Base-by-base conservation (phyloP, 2,797 vertebrate genomes). In the Anabacerthia variegaticeps region DNA sequence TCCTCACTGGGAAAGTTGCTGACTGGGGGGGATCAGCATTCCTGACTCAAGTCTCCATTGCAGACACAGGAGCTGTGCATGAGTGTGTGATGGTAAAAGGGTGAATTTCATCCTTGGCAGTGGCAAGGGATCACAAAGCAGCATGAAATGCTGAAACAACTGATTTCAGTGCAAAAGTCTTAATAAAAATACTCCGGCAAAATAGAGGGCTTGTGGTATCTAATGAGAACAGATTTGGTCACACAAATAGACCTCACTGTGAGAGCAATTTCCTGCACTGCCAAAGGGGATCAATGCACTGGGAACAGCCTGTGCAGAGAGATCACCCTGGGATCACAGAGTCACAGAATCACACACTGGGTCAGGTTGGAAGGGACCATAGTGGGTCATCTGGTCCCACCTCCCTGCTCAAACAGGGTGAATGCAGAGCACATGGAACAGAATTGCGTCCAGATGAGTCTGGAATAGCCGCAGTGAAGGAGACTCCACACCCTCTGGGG, bases 31-130 rank as follows among this genome's bases (percentile, higher is more conserved):
- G 4, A 18, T 52, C 65, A 67, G 32, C 24, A 59, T 36, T 88
- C 49, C 54, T 73, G n/a, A n/a, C n/a, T 84, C 21, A 39, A 19
- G 24, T 58, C 37, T 80, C 43, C 49, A 12, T 56, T 0, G 3
- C 54, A 68, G 39, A 26, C 43, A 54, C 34, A 41, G 24, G 68
- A 15, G 6, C 0, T 0, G 9, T 27, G 28, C 21, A 22, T 0
- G 2, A 1, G 43, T 0, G 3, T 1, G 3, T 54, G 26, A 58
- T n/a, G 49, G 49, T 28, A 63, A 76, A 34, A 80, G 15, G 46
- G 23, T 39, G 69, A 49, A 68, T 76, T 80, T 58, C 68, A 71
- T 71, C 58, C 52, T 76, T 79, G 52, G 43, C 32, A 17, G 39
- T 17, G 37, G 43, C 34, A 71, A 86, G 28, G 34, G 43, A 76